These are phyloP conservation scores for Aphrocallistes beatrix DNA, from an alignment of 37 sponge, comb jelly and placozoan species.

Conservation along the genomic window DNA sequence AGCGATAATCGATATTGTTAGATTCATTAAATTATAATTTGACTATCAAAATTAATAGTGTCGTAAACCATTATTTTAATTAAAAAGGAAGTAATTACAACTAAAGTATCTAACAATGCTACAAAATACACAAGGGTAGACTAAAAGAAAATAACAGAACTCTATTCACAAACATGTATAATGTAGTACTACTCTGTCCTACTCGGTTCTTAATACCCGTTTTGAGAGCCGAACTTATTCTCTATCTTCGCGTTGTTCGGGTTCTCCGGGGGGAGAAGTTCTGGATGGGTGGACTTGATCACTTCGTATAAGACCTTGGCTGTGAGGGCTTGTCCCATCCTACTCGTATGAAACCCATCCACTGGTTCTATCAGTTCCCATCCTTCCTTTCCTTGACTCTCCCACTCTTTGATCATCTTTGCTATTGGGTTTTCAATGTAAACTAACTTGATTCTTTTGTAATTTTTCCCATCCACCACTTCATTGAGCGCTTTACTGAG, in stretches of 20 bases:
- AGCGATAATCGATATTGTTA: not conserved
- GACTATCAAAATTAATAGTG: not conserved
- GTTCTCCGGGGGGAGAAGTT: constrained; percentile 58
- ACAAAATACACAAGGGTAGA: not conserved
- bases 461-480: constrained; percentile 37
- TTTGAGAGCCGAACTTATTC: constrained; percentile 70
- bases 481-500: constrained; percentile 46
- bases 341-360: constrained; percentile 88
- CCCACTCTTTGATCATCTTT: constrained; percentile 39
- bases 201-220: constrained; percentile 39
- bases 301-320: constrained; percentile 44
- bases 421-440: constrained; percentile 56
- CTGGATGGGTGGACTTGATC: constrained; percentile 25
- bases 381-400: constrained; percentile 37
- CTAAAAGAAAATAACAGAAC: not conserved
- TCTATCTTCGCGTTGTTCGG: constrained; percentile 61
- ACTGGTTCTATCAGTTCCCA: constrained; percentile 84
- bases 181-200: not conserved
- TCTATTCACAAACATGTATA: not conserved
- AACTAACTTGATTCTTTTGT: constrained; percentile 44
- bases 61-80: not conserved
- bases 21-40: too few relatives aligned
- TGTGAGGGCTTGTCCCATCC: constrained; percentile 43
- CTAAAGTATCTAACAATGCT: not conserved
- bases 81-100: not conserved